Evolutionary conservation across 2,797 vertebrate species (phyloP).

Genomic region (Helostoma temminkii): DNA sequence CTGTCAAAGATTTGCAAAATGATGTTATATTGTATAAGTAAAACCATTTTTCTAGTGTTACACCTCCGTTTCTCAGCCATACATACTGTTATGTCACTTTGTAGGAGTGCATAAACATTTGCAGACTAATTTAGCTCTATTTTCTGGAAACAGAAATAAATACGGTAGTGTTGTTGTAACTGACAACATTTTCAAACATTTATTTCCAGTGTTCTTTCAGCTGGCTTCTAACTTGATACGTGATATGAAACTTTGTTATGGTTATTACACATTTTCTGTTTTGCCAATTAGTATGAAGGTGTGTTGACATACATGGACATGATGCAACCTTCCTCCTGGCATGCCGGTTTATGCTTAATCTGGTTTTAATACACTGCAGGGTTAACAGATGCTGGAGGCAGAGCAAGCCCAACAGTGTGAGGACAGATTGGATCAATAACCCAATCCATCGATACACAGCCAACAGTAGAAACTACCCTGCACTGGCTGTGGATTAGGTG

Average conservation of each 20-base stretch:
- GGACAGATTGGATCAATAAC: constrained; percentile 73
- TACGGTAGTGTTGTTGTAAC: not conserved
- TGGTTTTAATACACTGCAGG: constrained; percentile 70
- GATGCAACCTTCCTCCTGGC: constrained; percentile 34
- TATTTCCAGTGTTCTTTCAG: not conserved
- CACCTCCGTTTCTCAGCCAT: constrained; percentile 22
- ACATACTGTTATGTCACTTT: constrained; percentile 14
- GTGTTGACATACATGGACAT: constrained; percentile 35
- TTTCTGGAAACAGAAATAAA: not conserved
- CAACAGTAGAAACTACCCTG: constrained; percentile 29
- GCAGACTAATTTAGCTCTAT: constrained; percentile 7
- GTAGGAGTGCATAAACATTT: constrained; percentile 22
- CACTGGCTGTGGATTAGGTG: constrained; percentile 36
- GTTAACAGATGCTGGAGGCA: constrained; percentile 69
- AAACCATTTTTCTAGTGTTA: constrained; percentile 17
- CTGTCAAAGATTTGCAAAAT: constrained; percentile 15
- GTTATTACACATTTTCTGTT: not conserved
- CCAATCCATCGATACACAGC: constrained; percentile 61
- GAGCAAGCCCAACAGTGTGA: constrained; percentile 47
- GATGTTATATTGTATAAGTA: constrained; percentile 13
- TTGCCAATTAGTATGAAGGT: constrained; percentile 14
- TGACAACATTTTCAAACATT: not conserved
- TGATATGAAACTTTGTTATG: not conserved
- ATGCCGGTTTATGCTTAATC: constrained; percentile 49
- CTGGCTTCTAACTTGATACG: not conserved